phyloP scores from a whole-genome alignment of 2,797 vertebrate genomes.

The Rhinogobio ventralis region DNA sequence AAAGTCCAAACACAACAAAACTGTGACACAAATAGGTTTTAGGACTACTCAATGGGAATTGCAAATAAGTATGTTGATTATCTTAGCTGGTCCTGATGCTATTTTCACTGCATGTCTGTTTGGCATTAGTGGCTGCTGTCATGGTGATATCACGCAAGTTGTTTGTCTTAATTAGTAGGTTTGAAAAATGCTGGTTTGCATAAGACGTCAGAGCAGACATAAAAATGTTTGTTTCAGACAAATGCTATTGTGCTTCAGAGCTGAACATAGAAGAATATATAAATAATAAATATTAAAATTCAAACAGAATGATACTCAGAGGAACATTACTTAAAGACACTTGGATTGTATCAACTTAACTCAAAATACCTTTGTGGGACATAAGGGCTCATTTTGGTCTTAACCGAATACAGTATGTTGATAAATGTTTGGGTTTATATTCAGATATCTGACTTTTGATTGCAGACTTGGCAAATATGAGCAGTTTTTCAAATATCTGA shows the following conservation, averaged over 20 bases:
- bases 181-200: background rate
- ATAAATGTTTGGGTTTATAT: background rate
- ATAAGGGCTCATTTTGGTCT: background rate
- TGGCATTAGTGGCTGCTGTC: slow-evolving; percentile 22
- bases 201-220: slow-evolving; percentile 5
- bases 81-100: background rate
- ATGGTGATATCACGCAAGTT: slow-evolving; percentile 36
- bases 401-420: background rate
- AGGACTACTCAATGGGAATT: background rate
- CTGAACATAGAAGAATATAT: background rate
- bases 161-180: slow-evolving; percentile 33
- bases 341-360: background rate
- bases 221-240: background rate
- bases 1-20: too few species aligned
- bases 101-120: slow-evolving; percentile 21
- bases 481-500: background rate
- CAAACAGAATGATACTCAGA: background rate
- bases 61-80: background rate
- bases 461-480: background rate
- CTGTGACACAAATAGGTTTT: background rate
- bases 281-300: background rate
- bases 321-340: background rate
- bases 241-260: background rate
- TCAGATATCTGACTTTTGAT: background rate
- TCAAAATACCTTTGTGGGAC: background rate